Evolutionary conservation across 2,113 vertebrate genomes (phyloP), one percentile per base, ranked within the genome.

Genomic region (Pampusana beccarii): DNA sequence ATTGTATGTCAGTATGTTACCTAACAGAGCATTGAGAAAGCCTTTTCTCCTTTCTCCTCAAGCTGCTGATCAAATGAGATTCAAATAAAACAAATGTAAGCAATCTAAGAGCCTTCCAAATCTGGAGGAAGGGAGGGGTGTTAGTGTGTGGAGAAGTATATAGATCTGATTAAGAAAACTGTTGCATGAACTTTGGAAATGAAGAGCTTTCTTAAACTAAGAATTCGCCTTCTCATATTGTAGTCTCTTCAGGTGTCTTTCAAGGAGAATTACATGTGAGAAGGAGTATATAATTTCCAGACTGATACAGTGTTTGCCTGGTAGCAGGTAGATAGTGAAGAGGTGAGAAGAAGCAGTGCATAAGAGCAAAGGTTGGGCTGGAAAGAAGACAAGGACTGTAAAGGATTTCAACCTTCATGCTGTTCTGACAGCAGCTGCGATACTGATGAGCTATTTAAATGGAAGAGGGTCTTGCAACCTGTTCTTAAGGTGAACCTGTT

Each of bases 21-120:
- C 1, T 85, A 77, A 50, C 70, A 91, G 90, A 86, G 67, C 64
- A 54, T 10, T 82, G 79, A 82, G 74, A 88, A 88, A 94, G 23
- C 38, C 25, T 44, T 0, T 69, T 80, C 70, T 86, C 6, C 67
- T 81, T 87, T 80, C 71, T 92, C 23, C 42, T 95, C 71, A 58
- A 93, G 64, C 64, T 62, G 26, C 9, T 5, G 36, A 71, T 92
- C 71, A 92, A 91, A 78, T 80, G 75, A 95, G 51, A 88, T 88
- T 93, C 62, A 70, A 10, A 82, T 94, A 92, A 96, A 91, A 66
- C 13, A 0, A 92, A 93, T 51, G 81, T 82, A 88, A 96, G 78
- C 95, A 88, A 42, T 75, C 23, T 34, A 51, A 57, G 31, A n/a
- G 20, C n/a, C 46, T 89, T 95, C 79, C 56, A 70, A 16, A 74